phyloP scores from a whole-genome alignment of 1,140 invertebrate genomes.

The Formica selysi region DNA sequence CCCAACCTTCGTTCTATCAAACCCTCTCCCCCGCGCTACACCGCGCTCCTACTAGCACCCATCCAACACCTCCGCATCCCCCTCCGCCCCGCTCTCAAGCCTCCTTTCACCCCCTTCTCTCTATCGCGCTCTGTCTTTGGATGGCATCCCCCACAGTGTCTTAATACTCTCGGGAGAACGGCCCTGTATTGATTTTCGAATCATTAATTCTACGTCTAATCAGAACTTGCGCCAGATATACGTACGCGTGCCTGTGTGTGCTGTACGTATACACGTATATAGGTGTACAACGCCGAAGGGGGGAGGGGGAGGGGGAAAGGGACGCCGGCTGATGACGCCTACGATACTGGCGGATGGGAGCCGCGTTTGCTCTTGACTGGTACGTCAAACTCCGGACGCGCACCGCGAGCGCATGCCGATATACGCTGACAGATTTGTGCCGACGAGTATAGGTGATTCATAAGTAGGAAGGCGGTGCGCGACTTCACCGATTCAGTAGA shows the following conservation, averaged over 20 bases:
- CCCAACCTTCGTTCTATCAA: conserved; percentile 61
- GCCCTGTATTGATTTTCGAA: conserved; percentile 86
- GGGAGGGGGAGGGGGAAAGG: conserved; percentile 43
- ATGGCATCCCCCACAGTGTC: conserved; percentile 69
- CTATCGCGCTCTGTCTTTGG: conserved; percentile 68
- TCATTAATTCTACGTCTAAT: conserved; percentile 87
- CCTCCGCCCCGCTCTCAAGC: background rate
- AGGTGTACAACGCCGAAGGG: conserved; percentile 52
- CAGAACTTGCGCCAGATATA: conserved; percentile 79
- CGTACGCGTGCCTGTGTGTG: conserved; percentile 43
- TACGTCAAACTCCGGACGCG: conserved; percentile 80
- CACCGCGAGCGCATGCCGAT: conserved; percentile 73
- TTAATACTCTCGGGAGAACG: conserved; percentile 77
- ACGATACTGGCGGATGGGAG: conserved; percentile 56
- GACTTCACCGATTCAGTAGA: conserved; percentile 51
- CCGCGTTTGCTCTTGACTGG: conserved; percentile 81
- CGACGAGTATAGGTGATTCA: conserved; percentile 56
- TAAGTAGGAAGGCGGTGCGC: conserved; percentile 57
- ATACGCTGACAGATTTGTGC: conserved; percentile 68
- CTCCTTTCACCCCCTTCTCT: conserved; percentile 59
- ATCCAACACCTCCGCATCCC: conserved; percentile 46
- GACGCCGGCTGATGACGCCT: conserved; percentile 61
- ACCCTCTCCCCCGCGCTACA: conserved; percentile 35
- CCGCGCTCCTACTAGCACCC: conserved; percentile 62
- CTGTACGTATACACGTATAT: conserved; percentile 17